phyloP scores from a whole-genome alignment of 1,140 invertebrate genomes.

The Drosophila leontia region DNA sequence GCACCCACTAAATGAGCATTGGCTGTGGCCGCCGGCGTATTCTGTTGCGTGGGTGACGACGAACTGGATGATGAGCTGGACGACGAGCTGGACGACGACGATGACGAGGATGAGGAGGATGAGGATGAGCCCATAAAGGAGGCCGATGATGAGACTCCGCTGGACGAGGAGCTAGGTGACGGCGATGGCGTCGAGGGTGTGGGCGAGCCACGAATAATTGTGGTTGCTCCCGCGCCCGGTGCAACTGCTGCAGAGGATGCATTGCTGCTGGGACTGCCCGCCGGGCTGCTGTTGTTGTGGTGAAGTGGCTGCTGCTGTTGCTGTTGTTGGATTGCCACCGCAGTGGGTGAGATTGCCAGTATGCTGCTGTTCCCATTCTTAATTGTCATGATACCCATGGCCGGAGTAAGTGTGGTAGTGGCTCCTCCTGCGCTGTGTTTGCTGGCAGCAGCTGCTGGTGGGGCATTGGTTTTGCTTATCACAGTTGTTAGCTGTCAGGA shows the following conservation, averaged over 20 bases:
- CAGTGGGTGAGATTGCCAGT: constrained; percentile 45
- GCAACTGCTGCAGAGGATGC: neutral
- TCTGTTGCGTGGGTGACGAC: constrained; percentile 45
- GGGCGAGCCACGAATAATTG: constrained; percentile 74
- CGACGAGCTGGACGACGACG: constrained; percentile 56
- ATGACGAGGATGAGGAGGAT: constrained; percentile 55
- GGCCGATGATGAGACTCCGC: constrained; percentile 77
- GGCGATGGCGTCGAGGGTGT: constrained; percentile 82
- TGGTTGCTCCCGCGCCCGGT: constrained; percentile 17
- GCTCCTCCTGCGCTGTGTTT: constrained; percentile 22
- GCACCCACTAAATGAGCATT: constrained; percentile 54
- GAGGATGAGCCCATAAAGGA: constrained; percentile 71
- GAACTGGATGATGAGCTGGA: constrained; percentile 65
- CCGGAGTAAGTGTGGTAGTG: constrained; percentile 30
- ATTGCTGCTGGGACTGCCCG: constrained; percentile 61
- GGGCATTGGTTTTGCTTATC: constrained; percentile 68
- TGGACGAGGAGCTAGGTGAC: constrained; percentile 78
- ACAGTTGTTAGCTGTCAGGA: constrained; percentile 57
- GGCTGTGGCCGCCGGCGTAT: constrained; percentile 24
- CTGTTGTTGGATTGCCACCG: constrained; percentile 26
- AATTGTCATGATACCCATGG: constrained; percentile 54
- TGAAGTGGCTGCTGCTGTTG: constrained; percentile 16
- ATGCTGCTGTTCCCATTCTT: constrained; percentile 37
- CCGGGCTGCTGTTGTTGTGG: constrained; percentile 38
- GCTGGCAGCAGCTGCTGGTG: constrained; percentile 26